Base-by-base conservation (phyloP, 2,888 invertebrate species). In the Hyposoter didymator region DNA sequence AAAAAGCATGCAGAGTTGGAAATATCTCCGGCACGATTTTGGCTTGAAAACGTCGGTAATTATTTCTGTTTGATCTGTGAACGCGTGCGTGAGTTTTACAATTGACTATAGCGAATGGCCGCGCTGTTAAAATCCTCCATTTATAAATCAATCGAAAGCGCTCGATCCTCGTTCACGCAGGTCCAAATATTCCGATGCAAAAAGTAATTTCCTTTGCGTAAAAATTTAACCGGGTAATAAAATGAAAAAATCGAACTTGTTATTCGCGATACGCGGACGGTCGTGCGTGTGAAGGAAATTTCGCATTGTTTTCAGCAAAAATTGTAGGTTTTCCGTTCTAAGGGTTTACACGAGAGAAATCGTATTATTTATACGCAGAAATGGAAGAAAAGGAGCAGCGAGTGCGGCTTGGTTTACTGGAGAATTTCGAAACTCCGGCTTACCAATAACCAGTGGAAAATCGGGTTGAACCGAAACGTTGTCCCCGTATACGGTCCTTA, bases 401-500 rank as follows among this genome's bases (percentile, higher is more conserved):
- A 22, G 19, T 22, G 45, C 19, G 55, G 73, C 49, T 52, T n/a
- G 70, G 64, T 67, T 64, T 67, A 78, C 78, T 74, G 22, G 73
- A 80, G 76, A 75, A 80, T 35, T 76, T 66, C 73, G 52, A 59
- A 59, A 55, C 55, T 59, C 55, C 67, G 82, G 75, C 80, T 85
- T 73, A 79, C 80, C 83, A 76, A 85, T 83, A 83, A 85, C 80
- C 76, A 76, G 43, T 64, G 43, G 52, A 73, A 70, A 75, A 74
- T 75, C 74, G 75, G 45, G 62, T 82, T 55, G 82, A 74, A 35
- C 47, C 47, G 49, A 55, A 35, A 28, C 83, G 52, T 78, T 22
- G 76, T 81, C 94, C 97, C 86, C 97, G 97, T 95, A 97, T 97
- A 80, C 89, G 89, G 91, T 91, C 91, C 92, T 92, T 93, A 93